These are phyloP conservation scores for Ateles fusciceps DNA, from an alignment of 2,797 vertebrate genomes.

Conservation along the genomic window DNA sequence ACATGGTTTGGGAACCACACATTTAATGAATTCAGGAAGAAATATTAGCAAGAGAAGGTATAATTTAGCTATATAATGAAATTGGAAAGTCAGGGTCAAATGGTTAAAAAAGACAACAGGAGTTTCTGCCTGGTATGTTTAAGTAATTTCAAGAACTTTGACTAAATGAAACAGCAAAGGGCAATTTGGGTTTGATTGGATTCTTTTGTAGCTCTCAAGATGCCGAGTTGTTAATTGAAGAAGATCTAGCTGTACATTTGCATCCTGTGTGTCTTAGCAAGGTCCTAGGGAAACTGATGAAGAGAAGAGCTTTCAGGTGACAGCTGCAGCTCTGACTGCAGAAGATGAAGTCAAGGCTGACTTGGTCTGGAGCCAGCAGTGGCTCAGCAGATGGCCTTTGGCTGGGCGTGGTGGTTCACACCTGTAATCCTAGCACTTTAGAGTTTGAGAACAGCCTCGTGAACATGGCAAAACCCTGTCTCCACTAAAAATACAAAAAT, in stretches of 20 bases:
- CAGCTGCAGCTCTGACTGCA: not conserved
- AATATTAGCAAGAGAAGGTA: not conserved
- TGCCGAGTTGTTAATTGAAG: not conserved
- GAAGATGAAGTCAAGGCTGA: not conserved
- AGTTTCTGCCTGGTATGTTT: not conserved
- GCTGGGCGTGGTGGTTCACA: not conserved
- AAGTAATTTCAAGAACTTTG: not conserved
- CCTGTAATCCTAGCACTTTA: no score
- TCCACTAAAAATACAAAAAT: no score
- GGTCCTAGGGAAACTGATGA: not conserved
- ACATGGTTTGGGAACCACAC: not conserved
- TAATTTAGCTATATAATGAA: not conserved
- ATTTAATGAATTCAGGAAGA: not conserved
- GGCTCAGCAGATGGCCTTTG: not conserved
- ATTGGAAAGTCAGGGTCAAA: not conserved
- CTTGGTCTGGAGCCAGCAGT: accelerated
- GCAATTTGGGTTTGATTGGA: not conserved
- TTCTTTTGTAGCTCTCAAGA: not conserved
- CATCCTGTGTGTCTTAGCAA: not conserved
- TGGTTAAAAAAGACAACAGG: not conserved
- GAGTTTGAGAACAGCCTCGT: no score
- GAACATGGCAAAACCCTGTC: no score
- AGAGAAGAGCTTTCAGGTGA: not conserved
- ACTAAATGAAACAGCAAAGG: not conserved
- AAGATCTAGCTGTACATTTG: not conserved